A percentile compares a stretch with the other conserved stretches of the same genome.
Conservation (phyloP, 2,888 invertebrate species). For the Melanargia galathea region DNA sequence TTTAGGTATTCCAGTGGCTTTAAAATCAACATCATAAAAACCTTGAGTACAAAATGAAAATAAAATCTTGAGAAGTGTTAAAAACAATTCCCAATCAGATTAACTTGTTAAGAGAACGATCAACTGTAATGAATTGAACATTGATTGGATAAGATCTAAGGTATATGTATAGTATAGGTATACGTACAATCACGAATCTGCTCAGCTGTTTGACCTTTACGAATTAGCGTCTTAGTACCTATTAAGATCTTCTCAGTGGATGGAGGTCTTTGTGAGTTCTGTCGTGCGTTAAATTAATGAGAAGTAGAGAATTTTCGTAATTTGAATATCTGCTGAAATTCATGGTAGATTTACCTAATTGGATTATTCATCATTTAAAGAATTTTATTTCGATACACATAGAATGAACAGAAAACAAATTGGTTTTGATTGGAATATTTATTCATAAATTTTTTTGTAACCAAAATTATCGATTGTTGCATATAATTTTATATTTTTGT, state of each 20-base stretch:
- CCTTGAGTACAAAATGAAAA: neutral
- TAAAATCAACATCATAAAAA: too few relatives aligned
- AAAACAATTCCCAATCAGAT: neutral
- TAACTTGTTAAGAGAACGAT: neutral
- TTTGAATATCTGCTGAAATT: neutral
- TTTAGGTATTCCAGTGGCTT: too few relatives aligned
- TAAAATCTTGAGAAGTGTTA: neutral
- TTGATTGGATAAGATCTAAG: neutral
- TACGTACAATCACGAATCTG: conserved; percentile 2
- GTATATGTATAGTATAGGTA: too few relatives aligned
- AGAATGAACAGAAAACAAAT: too few relatives aligned
- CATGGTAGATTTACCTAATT: neutral
- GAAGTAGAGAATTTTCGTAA: neutral
- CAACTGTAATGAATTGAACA: neutral
- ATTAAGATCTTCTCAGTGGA: conserved; percentile 1
- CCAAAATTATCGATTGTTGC: too few relatives aligned
- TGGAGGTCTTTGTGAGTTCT: neutral
- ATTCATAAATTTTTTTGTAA: too few relatives aligned
- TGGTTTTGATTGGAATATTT: too few relatives aligned
- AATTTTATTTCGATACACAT: too few relatives aligned
- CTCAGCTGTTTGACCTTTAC: conserved; percentile 5
- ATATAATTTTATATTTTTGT: too few relatives aligned
- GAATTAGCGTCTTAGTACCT: neutral
- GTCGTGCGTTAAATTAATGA: conserved; percentile 1
- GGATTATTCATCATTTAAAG: too few relatives aligned